Percentiles rank a stretch among this genome's conserved stretches.
phyloP scores from a whole-genome alignment of 2,113 vertebrate genomes.

The Corythornis madagascariensis region DNA sequence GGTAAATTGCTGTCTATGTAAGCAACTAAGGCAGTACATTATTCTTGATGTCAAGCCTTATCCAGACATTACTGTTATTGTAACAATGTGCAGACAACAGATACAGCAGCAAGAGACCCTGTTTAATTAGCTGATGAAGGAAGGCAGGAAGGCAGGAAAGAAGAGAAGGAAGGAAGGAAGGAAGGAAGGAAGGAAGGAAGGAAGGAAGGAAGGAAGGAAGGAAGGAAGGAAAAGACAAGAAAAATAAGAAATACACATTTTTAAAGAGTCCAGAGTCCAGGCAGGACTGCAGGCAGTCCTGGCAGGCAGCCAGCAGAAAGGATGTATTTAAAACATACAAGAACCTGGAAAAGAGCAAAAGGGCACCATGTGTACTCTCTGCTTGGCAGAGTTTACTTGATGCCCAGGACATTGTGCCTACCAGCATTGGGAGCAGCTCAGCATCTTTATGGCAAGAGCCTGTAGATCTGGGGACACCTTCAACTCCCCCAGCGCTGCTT shows the following conservation, averaged over 20 bases:
- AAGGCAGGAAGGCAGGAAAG: background rate
- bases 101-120: background rate
- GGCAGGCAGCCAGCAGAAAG: background rate
- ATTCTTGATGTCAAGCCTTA: background rate
- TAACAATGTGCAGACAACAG: background rate
- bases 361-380: background rate
- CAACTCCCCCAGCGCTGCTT: accelerated
- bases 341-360: background rate
- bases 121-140: background rate
- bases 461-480: background rate
- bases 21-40: background rate
- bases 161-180: no score
- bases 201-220: no score
- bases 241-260: no score
- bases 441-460: background rate
- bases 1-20: background rate
- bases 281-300: background rate
- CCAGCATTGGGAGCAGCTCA: background rate
- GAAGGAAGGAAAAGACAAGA: no score
- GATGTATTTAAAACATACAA: background rate
- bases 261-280: no score
- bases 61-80: background rate
- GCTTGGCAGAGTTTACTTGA: background rate
- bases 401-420: accelerated
- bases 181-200: background rate